Base-by-base conservation (phyloP, 2,797 vertebrate genomes). In the Myiothlypis coronata region DNA sequence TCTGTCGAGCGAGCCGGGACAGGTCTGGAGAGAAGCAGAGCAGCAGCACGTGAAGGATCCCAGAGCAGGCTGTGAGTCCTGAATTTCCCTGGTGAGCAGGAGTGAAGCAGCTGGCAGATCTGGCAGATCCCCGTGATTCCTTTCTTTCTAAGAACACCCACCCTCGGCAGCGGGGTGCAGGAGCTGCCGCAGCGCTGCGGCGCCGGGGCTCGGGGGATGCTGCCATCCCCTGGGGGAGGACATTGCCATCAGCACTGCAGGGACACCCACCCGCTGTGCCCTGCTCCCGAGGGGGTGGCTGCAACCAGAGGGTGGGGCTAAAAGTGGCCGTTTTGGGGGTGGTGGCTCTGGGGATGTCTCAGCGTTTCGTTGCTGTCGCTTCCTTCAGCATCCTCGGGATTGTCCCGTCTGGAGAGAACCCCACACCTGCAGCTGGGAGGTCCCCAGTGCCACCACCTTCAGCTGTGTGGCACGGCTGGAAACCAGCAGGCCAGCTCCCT, bases 91-190 rank as follows among this genome's bases (percentile, higher is more conserved):
- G 60, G 5, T 1, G 46, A 87, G 84, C 68, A 57, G 82, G 68
- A 89, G 65, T 6, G 47, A 21, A 75, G 35, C 89, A 41, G 68
- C 78, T 52, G 64, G 87, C 95, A 86, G 41, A 77, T 34, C 78
- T 50, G 64, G 86, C 95, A 83, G 41, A 77, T 41, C 65, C 79
- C 69, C 7, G 19, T 57, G 52, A 49, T 75, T 56, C 52, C n/a
- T 80, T 32, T 56, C 83, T 84, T 43, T 59, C 50, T 21, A 2
- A 23, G 61, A 63, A 52, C 90, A 81, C 85, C 83, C 79, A 83
- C 90, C 52, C 34, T 16, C 19, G 39, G 83, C 95, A 87, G 87
- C 11, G 20, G 87, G 89, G 91, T 35, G 93, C 74, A 91, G 93
- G 64, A 82, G 75, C 15, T 47, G 87, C 70, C 0, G 83, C 90